These are phyloP conservation scores for Manis javanica DNA, from an alignment of 2,797 vertebrate genomes.

Conservation along the genomic window DNA sequence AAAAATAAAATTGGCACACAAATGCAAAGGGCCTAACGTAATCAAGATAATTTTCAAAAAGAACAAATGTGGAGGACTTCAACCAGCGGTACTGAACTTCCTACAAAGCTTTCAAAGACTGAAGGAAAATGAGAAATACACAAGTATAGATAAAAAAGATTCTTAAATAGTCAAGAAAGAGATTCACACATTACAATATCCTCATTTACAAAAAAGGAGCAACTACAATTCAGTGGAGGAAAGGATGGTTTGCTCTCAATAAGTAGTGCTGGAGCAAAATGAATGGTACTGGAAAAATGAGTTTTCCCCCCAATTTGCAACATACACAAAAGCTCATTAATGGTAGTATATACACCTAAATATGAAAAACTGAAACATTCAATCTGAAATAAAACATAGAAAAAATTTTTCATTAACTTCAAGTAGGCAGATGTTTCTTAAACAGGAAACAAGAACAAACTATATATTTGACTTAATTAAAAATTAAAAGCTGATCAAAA, in stretches of 20 bases:
- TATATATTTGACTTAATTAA: background rate
- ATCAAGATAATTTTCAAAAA: background rate
- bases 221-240: background rate
- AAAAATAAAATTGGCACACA: background rate
- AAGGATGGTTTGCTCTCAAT: background rate
- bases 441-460: background rate
- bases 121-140: background rate
- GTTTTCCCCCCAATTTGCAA: background rate
- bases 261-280: background rate
- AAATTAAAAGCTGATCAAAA: background rate
- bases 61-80: background rate
- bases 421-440: background rate
- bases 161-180: background rate
- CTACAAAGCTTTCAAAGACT: background rate
- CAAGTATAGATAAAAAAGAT: background rate
- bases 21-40: background rate
- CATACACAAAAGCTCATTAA: background rate
- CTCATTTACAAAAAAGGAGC: background rate
- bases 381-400: background rate
- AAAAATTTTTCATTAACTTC: background rate
- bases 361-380: background rate
- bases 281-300: background rate
- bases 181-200: background rate
- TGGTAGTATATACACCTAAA: background rate
- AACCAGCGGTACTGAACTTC: background rate